These are phyloP conservation scores for Polypedilum pembai DNA, from an alignment of 1,140 invertebrate genomes.

Conservation along the genomic window DNA sequence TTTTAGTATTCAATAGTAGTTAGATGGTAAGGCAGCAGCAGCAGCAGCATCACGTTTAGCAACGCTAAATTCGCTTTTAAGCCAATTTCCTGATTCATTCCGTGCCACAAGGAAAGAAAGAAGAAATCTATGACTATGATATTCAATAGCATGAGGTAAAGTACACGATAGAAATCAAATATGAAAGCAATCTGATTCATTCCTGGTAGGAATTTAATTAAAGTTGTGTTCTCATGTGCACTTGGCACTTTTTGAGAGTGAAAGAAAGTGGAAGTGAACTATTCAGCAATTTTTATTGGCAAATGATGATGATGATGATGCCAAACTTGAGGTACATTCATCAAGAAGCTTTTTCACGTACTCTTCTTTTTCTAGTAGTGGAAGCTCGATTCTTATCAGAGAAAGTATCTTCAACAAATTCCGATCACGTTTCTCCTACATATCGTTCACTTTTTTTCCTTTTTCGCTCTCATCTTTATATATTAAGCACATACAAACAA, in stretches of 20 bases:
- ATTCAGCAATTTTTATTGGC: conserved; percentile 13
- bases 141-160: not conserved
- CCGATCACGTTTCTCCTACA: conserved; percentile 11
- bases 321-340: not conserved
- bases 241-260: not conserved
- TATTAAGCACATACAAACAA: not conserved
- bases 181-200: conserved; percentile 27
- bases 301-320: conserved; percentile 3
- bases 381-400: not conserved
- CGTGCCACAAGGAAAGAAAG: not conserved
- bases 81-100: conserved; percentile 17
- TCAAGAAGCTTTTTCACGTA: not conserved
- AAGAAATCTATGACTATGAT: not conserved
- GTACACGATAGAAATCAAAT: conserved; percentile 16
- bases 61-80: conserved; percentile 4
- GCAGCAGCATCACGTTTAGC: conserved; percentile 8
- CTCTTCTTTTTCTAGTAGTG: not conserved
- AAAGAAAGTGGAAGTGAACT: not conserved
- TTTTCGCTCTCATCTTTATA: not conserved
- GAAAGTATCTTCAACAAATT: not conserved
- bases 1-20: conserved; percentile 16
- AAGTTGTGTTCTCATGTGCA: not conserved
- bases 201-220: conserved; percentile 19
- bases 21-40: not conserved
- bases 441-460: conserved; percentile 8